Evolutionary conservation across 35 echinoderm and acorn worm genomes (phyloP), one percentile per base, ranked within the genome.

Genomic region (Apostichopus parvimensis): DNA sequence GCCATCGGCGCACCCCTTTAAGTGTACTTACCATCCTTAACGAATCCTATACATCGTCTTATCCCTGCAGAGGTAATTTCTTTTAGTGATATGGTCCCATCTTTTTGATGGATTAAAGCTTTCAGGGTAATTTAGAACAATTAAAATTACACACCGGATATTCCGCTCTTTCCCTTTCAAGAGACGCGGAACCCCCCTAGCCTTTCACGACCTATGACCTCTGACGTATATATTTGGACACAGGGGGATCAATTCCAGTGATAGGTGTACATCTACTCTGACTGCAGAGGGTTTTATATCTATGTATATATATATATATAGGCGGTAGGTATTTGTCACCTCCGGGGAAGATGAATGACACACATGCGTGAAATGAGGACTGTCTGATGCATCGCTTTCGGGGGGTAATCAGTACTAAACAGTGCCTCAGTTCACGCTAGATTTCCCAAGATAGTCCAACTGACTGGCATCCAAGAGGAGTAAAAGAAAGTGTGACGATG

Each of bases 371-470:
- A 82, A 82, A 82, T 82, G 79, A 45, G 9, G 28, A 82, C 26
- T 82, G 79, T 53, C 79, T 82, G 79, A 82, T 82, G 79, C 79
- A 56, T 82, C 57, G 79, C 79, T 82, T 82, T 56, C 18, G 55
- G 55, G 25, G 54, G 55, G n/a, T 82, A 34, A 82, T 82, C 45
- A 14, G 79, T 45, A 82, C 17, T 82, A 12, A 82, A 68, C 34
- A 18, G 53, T n/a, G 79, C 53, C 14, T 45, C 52, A 17, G 10
- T 81, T 11, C 11, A 56, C 79, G 53, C 11, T 17, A 56, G 79
- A 55, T 82, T 82, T 82, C 79, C 79, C 64, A 68, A 68, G 64
- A 18, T 68, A 68, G 64, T 14, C 64, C 64, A 18, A 18, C 11
- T 68, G 64, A 68, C 64, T 11, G 64, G 64, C 34, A 45, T 45